Percentiles rank a stretch among this genome's conserved stretches.
phyloP scores from a whole-genome alignment of 2,888 invertebrate species.

The Agrochola circellaris region DNA sequence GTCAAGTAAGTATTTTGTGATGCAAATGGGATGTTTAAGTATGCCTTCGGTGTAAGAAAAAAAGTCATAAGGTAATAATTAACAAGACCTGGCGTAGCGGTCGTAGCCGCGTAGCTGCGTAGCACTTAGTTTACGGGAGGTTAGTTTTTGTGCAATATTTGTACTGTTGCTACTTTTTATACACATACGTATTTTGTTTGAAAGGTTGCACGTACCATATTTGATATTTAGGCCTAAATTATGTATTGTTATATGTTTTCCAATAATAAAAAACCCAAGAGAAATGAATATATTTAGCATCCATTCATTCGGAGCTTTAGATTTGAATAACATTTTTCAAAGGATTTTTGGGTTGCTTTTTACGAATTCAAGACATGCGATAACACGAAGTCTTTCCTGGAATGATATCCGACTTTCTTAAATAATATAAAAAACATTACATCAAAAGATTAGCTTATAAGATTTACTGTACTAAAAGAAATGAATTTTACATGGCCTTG shows the following conservation, averaged over 20 bases:
- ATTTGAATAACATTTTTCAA: not conserved
- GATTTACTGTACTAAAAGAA: not conserved
- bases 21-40: conserved; percentile 65
- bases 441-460: not conserved
- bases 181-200: not conserved
- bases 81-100: conserved; percentile 45
- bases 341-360: not conserved
- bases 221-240: not conserved
- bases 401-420: not conserved
- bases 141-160: not conserved
- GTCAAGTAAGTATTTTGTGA: conserved; percentile 65
- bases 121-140: conserved; percentile 15
- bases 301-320: not conserved
- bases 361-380: not conserved
- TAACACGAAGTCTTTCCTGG: not conserved
- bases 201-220: not conserved
- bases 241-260: not conserved
- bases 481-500: not conserved
- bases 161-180: not conserved
- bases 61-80: conserved; percentile 39
- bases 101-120: conserved; percentile 52
- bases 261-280: not conserved
- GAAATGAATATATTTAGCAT: not conserved
- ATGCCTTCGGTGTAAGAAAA: conserved; percentile 56
- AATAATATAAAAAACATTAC: not conserved